Base-by-base conservation (phyloP, 1,140 invertebrate species). In the Papilio xuthus region DNA sequence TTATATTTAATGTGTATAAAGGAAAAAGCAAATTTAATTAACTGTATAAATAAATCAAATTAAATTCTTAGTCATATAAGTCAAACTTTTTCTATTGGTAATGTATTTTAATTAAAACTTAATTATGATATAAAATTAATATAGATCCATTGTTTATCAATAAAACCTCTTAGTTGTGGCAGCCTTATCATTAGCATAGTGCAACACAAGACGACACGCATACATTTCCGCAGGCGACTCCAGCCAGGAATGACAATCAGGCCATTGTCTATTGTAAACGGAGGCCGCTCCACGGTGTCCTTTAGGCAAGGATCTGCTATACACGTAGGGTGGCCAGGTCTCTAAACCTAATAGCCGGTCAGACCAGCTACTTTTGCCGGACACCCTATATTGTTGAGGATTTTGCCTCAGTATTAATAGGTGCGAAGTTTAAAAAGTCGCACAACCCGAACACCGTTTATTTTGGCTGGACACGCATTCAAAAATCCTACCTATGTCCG, bases 231-330 rank as follows among this genome's bases (percentile, higher is more conserved):
- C 81, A 81, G 71, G 20, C 81, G 80, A 77, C 80, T 78, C 60
- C 81, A 78, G 70, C 70, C 83, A n/a, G 79, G 88, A 87, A 89
- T 89, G 79, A 88, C 86, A 89, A 89, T 84, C 83, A 83, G 76
- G 79, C 77, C 74, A 86, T 88, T 89, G 88, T 89, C 83, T 85
- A 87, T 89, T 88, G 87, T 85, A 37, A 60, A 41, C 71, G 71
- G 42, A 73, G 74, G 28, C 74, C 50, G 73, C 73, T 75, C 41
- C 41, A 73, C 41, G 73, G 74, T 12, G 32, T 76, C 74, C 72
- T 81, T 71, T 78, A 73, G n/a, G 75, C 74, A n/a, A 53, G 20
- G 50, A 18, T 10, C n/a, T 53, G 50, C 18, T 9, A 53, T 53
- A 20, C 9, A 53, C 50, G n/a, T n/a, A n/a, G n/a, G n/a, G n/a